These are phyloP conservation scores for Drosophila dunni DNA, from an alignment of 1,140 invertebrate species.

Conservation along the genomic window DNA sequence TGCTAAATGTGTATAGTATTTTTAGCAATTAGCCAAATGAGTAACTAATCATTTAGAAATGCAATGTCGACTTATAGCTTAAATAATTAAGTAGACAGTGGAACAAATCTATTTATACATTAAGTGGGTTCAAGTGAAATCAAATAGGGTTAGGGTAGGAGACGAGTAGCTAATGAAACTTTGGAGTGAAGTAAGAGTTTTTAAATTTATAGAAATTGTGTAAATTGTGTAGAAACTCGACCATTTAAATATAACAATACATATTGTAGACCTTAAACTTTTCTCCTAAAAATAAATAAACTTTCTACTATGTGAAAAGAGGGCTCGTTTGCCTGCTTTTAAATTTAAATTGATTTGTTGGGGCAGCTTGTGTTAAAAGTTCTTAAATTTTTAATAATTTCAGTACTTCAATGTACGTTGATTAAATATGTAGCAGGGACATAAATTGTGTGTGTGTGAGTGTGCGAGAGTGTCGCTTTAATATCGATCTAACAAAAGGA, in stretches of 20 bases:
- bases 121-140: slow-evolving; percentile 5
- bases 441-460: neutral
- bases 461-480: neutral
- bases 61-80: slow-evolving; percentile 1
- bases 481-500: slow-evolving; percentile 41
- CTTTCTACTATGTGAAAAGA: too few species aligned
- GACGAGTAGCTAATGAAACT: too few species aligned
- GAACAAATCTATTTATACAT: slow-evolving; percentile 2
- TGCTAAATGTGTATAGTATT: neutral
- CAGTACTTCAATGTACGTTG: neutral
- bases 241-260: too few species aligned
- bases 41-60: slow-evolving; percentile 13
- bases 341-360: too few species aligned
- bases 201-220: too few species aligned
- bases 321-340: too few species aligned
- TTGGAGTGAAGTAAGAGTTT: too few species aligned
- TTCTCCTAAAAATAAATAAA: too few species aligned
- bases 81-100: slow-evolving; percentile 4
- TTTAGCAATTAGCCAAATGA: slow-evolving; percentile 19
- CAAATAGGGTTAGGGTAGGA: neutral
- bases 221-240: too few species aligned
- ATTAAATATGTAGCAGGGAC: neutral
- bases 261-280: too few species aligned
- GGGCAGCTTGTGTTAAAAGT: too few species aligned
- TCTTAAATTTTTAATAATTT: neutral